Evolutionary conservation across 2,888 invertebrate genomes (phyloP), one percentile per base, ranked within the genome.

Genomic region (Acronicta alni): DNA sequence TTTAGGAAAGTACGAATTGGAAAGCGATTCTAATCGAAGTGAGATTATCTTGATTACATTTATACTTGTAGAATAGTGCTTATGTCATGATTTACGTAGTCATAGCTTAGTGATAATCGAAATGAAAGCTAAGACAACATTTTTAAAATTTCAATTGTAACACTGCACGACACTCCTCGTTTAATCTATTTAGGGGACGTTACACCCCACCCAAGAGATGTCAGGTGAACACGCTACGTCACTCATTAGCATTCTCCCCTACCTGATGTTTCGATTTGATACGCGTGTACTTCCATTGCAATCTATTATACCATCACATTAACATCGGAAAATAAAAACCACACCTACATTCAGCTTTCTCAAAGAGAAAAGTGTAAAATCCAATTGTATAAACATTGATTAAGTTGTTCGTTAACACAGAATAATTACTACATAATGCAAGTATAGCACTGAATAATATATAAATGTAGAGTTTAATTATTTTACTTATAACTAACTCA

Each of bases 221-320:
- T 83, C 85, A 86, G 82, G 85, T 87, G 82, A 83, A 83, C 86
- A 87, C 87, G 86, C 86, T 64, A 86, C 71, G 72, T 79, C 77
- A 79, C 72, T 79, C 79, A 79, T 84, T 84, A 80, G 69, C 80
- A 81, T 84, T 81, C 82, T 80, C 88, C 88, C 89, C 86, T 80
- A 77, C 67, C 72, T 66, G 76, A 80, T 82, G 61, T 82, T 82
- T 80, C 75, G 77, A 79, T 82, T 83, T 82, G 82, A 85, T 82
- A 84, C 75, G 70, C 72, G 61, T 71, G 59, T 62, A 79, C 75
- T 75, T 81, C 72, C 68, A 80, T 73, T 80, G 75, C 75, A 77
- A 78, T 79, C 75, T 72, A 82, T 78, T 76, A 76, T 71, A 74
- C 71, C 72, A 80, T 80, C 75, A 75, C 63, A 77, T 58, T 72